Evolutionary conservation across 2,113 vertebrate genomes (phyloP).

Genomic region (Coregonus clupeaformis): DNA sequence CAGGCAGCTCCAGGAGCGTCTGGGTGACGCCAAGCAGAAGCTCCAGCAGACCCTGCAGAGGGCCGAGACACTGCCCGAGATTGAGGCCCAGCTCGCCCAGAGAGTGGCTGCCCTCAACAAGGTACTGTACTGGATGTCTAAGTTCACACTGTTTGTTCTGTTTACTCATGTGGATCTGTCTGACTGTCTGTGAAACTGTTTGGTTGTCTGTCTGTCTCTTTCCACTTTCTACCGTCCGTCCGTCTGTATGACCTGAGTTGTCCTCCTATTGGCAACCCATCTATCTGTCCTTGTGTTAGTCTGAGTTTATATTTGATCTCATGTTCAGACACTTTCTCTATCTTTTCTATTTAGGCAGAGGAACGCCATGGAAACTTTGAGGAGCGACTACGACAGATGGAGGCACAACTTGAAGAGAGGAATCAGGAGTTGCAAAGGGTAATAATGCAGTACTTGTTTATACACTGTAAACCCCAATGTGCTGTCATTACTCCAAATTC

Average conservation of each 20-base stretch:
- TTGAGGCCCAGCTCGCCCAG: conserved; percentile 91
- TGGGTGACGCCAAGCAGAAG: conserved; percentile 93
- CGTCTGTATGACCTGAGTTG: neutral
- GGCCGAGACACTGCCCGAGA: conserved; percentile 89
- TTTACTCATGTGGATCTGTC: neutral
- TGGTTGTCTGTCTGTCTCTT: neutral
- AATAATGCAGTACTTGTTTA: conserved; percentile 5
- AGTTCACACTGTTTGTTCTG: neutral
- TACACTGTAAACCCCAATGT: too few species aligned
- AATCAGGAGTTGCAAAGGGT: conserved; percentile 92
- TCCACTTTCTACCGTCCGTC: neutral
- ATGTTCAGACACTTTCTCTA: neutral
- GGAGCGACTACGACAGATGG: conserved; percentile 87
- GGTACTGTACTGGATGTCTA: conserved; percentile 56
- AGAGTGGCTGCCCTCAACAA: conserved; percentile 90
- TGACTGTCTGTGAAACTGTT: neutral
- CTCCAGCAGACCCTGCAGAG: conserved; percentile 92
- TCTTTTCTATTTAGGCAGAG: conserved; percentile 76
- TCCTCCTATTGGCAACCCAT: neutral
- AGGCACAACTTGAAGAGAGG: conserved; percentile 89
- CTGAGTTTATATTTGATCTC: neutral
- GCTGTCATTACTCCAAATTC: too few species aligned
- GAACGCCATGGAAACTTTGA: conserved; percentile 93
- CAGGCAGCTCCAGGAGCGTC: conserved; percentile 87
- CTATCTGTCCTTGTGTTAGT: neutral